These are phyloP conservation scores for Sitta carolinensis DNA, from an alignment of 2,797 vertebrate species.

Conservation along the genomic window DNA sequence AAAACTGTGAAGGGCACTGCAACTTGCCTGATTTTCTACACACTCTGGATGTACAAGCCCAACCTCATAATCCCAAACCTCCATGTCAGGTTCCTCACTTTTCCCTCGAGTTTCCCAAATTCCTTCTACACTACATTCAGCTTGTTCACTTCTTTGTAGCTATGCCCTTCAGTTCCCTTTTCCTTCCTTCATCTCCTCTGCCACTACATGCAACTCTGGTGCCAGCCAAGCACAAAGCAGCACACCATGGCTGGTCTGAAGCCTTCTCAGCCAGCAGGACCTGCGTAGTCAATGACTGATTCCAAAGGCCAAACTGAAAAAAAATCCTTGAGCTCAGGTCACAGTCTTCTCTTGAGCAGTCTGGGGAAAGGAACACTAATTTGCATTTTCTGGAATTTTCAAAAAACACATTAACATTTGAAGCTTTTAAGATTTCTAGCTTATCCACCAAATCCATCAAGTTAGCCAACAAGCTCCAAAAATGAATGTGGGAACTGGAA, in stretches of 20 bases:
- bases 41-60: not conserved
- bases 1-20: not conserved
- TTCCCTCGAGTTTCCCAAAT: not conserved
- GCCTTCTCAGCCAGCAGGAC: not conserved
- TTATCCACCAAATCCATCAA: not conserved
- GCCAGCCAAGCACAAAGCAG: not conserved
- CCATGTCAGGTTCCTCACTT: not conserved
- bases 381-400: not conserved
- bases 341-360: not conserved
- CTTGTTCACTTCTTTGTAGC: not conserved
- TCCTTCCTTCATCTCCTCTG: not conserved
- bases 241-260: not conserved
- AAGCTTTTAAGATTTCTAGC: not conserved
- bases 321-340: not conserved
- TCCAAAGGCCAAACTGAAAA: not conserved
- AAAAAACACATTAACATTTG: not conserved
- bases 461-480: not conserved
- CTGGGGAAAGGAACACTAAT: not conserved
- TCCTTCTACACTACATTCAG: not conserved
- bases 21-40: not conserved
- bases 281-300: accelerated
- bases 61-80: not conserved
- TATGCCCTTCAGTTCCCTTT: not conserved
- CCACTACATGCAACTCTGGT: not conserved
- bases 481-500: not conserved